phyloP scores from a whole-genome alignment of 2,797 vertebrate genomes.

The Smutsia temminckii region DNA sequence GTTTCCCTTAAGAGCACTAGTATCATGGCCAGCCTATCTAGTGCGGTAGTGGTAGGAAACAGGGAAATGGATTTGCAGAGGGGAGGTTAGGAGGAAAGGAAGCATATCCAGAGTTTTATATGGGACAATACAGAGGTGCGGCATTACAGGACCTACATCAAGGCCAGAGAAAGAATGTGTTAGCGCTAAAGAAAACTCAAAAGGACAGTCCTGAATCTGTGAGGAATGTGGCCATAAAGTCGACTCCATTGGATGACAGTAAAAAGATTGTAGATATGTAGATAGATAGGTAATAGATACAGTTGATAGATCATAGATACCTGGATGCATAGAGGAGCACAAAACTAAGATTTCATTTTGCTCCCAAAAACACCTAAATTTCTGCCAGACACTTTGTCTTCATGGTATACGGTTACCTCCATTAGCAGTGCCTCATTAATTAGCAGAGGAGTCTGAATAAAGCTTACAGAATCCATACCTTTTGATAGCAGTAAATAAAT shows the following conservation, averaged over 20 bases:
- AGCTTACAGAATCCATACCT: background rate
- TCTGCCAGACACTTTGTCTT: background rate
- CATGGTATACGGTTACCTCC: background rate
- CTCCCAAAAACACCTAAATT: background rate
- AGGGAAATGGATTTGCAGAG: background rate
- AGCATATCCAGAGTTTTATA: no score
- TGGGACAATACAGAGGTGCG: background rate
- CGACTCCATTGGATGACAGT: background rate
- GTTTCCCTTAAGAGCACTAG: background rate
- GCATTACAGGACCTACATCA: background rate
- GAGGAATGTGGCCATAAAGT: background rate
- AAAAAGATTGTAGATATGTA: background rate
- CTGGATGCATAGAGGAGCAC: background rate
- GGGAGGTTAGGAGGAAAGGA: background rate
- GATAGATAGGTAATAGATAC: background rate
- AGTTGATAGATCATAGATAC: no score
- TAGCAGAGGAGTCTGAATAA: background rate
- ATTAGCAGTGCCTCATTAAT: background rate
- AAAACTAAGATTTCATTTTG: background rate
- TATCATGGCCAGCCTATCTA: background rate
- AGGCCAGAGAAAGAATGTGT: background rate
- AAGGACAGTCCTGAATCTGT: background rate
- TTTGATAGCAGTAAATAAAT: background rate
- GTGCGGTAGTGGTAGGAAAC: background rate
- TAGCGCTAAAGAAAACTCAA: background rate